These are phyloP conservation scores for Oryzias melastigma DNA, from an alignment of 2,113 vertebrate species.

Conservation along the genomic window DNA sequence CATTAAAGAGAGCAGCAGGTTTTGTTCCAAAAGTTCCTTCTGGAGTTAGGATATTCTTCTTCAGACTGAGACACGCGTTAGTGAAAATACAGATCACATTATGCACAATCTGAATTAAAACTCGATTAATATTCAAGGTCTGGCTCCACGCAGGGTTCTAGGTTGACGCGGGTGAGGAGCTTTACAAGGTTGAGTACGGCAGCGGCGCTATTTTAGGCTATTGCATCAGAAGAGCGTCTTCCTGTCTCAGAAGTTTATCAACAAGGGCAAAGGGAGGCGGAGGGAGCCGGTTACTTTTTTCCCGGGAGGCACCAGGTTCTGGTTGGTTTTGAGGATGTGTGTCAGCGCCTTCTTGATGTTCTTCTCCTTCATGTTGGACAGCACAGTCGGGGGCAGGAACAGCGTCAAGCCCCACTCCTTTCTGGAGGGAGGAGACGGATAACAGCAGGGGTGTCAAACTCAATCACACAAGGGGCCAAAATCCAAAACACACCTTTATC, in stretches of 20 bases:
- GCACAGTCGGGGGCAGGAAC: constrained; percentile 92
- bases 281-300: constrained; percentile 84
- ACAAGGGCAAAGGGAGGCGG: constrained; percentile 57
- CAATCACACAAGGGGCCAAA: no score
- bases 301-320: constrained; percentile 96
- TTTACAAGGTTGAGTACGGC: constrained; percentile 29
- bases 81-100: constrained; percentile 50
- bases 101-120: constrained; percentile 23
- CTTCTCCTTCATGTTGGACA: constrained; percentile 99
- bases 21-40: constrained; percentile 7
- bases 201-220: constrained; percentile 52
- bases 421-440: constrained; percentile 69
- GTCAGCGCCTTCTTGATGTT: constrained; percentile 98
- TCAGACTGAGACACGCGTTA: constrained; percentile 19
- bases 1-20: constrained; percentile 11
- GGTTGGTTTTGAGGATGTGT: constrained; percentile 98
- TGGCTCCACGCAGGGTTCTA: constrained; percentile 21
- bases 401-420: constrained; percentile 97
- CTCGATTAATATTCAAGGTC: constrained; percentile 48
- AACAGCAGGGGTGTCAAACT: neutral
- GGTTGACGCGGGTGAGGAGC: constrained; percentile 59
- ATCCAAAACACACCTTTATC: no score
- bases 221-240: constrained; percentile 35
- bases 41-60: neutral
- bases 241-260: constrained; percentile 38